Evolutionary conservation across 53 echinoderm and acorn worm species (phyloP), one percentile per base, ranked within the genome.

Genomic region (Luidia sarsii): DNA sequence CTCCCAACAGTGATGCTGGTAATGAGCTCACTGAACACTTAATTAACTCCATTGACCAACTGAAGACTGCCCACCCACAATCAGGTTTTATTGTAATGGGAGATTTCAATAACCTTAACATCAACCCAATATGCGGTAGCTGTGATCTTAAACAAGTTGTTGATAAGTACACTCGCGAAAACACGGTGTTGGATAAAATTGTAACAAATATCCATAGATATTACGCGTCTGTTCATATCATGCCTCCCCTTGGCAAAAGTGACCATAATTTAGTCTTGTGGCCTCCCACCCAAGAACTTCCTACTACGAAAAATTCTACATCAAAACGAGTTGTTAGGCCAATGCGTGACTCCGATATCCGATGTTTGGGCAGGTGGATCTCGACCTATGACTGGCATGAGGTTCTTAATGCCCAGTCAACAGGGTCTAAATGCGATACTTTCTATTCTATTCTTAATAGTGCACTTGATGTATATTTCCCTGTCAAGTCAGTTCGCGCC

Each of bases 61-160:
- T 55, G 3, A 56, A 25, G 39, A 45, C 48, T 27, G 48, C 31
- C 49, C 59, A 57, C 49, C 75, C 75, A 48, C 50, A 75, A 30
- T 57, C 33, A 48, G 75, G 75, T n/a, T 75, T 75, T 59, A 49
- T 34, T 31, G 49, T 59, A 18, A 75, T 75, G 75, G 75, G 75
- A 20, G 75, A 75, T n/a, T 29, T 75, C 25, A 75, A 75, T 39
- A 21, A 57, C 8, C 75, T 75, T 3, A 59, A 75, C 19, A 75
- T 59, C 8, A 57, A 35, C 19, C 33, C 35, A 28, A 48, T 75
- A 18, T 15, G 16, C 15, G 28, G 28, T 15, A 50, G 49, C 49
- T 48, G 75, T 27, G 49, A 39, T 45, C 33, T 75, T 7, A 49
- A 48, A 4, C 75, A 75, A 59, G 39, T 75, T 57, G 75, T 75